Base-by-base conservation (phyloP, 2,113 vertebrate species). In the Odontophorus gujanensis region DNA sequence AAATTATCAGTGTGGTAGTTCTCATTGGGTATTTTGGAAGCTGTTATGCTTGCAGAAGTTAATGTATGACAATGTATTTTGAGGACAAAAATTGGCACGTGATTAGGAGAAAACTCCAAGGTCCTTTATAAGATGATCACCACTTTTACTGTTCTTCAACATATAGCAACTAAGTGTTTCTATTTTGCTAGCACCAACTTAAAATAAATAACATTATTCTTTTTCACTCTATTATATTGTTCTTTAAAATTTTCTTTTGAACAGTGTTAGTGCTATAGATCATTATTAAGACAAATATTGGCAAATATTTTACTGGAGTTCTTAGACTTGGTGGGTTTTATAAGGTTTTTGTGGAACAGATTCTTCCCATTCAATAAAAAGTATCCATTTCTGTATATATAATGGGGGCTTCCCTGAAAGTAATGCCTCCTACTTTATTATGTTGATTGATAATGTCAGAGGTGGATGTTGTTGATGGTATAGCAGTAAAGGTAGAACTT, bases 41-140 rank as follows among this genome's bases (percentile, higher is more conserved):
- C 3, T 51, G 51, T 6, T 88, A 0, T 11, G 1, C 69, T 92
- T 32, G 47, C 28, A 68, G 55, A 58, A 4, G 3, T 77, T 8
- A 5, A 16, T 2, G 42, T 14, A 6, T 1, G 4, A 9, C 9
- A 74, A 14, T 13, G 25, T 67, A 22, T 0, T 1, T 1, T 75
- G 13, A 50, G 10, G 24, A 62, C 11, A 71, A 53, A 90, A 77
- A 30, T 17, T 7, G 65, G 34, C 9, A 36, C 4, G 2, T 71
- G 18, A 13, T 19, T 38, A 25, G 18, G 7, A 48, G 26, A 8
- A 69, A 83, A 38, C 68, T 1, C 20, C 16, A 80, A 66, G 43
- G 28, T 57, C 17, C 28, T 76, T 76, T 58, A 42, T n/a, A 83
- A 68, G 6, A 59, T 12, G 6, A 51, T n/a, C 19, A 43, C 3